phyloP scores from a whole-genome alignment of 2,888 invertebrate genomes.

The Lepidochrysops patricia region DNA sequence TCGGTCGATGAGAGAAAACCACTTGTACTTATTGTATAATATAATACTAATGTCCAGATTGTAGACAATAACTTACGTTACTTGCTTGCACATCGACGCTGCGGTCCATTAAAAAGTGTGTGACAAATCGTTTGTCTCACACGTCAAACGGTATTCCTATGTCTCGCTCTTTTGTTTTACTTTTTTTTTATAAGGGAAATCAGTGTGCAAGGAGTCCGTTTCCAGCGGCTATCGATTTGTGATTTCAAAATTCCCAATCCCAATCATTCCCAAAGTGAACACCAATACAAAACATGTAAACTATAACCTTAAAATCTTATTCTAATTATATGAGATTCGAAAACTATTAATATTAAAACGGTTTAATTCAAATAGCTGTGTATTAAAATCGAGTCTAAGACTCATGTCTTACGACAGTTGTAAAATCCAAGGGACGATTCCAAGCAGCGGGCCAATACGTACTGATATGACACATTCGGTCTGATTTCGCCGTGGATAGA shows the following conservation, averaged over 20 bases:
- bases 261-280: too few relatives aligned
- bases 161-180: too few relatives aligned
- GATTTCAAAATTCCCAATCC: background rate
- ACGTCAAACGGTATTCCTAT: too few relatives aligned
- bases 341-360: background rate
- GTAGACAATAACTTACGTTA: too few relatives aligned
- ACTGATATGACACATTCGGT: constrained; percentile 11
- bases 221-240: too few relatives aligned
- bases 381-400: background rate
- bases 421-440: background rate
- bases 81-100: too few relatives aligned
- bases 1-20: constrained; percentile 13
- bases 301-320: background rate
- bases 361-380: background rate
- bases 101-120: too few relatives aligned
- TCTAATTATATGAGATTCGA: background rate
- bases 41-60: background rate
- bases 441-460: constrained; percentile 1
- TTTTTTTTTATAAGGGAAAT: too few relatives aligned
- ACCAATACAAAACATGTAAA: background rate
- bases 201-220: too few relatives aligned
- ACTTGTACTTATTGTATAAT: constrained; percentile 14
- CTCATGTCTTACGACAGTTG: background rate
- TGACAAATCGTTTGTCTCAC: too few relatives aligned
- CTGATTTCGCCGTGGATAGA: constrained; percentile 15